Percentiles rank a stretch among this genome's conserved stretches.
These are phyloP conservation scores for Drosophila funebris DNA, from an alignment of 1,140 invertebrate genomes.

Conservation along the genomic window DNA sequence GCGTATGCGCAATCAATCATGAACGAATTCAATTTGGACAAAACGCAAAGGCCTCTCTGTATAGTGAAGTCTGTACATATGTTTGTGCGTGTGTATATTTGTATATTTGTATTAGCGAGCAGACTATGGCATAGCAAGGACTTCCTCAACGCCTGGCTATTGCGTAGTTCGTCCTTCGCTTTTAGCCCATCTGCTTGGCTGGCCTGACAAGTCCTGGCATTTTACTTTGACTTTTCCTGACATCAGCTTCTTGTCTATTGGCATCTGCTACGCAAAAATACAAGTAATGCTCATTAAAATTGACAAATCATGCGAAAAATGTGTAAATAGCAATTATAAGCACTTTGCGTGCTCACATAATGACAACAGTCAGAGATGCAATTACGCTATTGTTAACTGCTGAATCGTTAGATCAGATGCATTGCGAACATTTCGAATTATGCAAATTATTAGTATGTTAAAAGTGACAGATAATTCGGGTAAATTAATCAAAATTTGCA, in stretches of 20 bases:
- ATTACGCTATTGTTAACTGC: not conserved
- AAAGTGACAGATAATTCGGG: not conserved
- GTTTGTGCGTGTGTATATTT: not conserved
- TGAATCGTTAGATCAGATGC: not conserved
- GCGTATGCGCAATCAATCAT: constrained; percentile 76
- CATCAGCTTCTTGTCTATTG: constrained; percentile 51
- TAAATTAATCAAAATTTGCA: no score
- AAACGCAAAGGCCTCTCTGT: constrained; percentile 29
- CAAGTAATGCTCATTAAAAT: constrained; percentile 78
- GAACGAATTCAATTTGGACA: constrained; percentile 75
- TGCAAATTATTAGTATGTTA: not conserved
- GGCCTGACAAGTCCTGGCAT: not conserved
- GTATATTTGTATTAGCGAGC: not conserved
- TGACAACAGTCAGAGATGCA: not conserved
- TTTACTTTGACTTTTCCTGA: constrained; percentile 6
- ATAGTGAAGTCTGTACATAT: constrained; percentile 8
- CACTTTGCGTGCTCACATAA: constrained; percentile 25
- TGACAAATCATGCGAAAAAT: constrained; percentile 78
- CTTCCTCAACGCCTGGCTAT: constrained; percentile 19
- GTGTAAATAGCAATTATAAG: constrained; percentile 74
- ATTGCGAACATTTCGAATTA: not conserved
- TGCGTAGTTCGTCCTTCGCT: constrained; percentile 38
- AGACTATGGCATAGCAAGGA: not conserved
- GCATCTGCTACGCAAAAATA: constrained; percentile 62
- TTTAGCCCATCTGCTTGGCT: constrained; percentile 15